A percentile compares a stretch with the other conserved stretches of the same genome.
These are phyloP conservation scores for Pseudochromis fuscus DNA, from an alignment of 2,797 vertebrate genomes.

Conservation along the genomic window DNA sequence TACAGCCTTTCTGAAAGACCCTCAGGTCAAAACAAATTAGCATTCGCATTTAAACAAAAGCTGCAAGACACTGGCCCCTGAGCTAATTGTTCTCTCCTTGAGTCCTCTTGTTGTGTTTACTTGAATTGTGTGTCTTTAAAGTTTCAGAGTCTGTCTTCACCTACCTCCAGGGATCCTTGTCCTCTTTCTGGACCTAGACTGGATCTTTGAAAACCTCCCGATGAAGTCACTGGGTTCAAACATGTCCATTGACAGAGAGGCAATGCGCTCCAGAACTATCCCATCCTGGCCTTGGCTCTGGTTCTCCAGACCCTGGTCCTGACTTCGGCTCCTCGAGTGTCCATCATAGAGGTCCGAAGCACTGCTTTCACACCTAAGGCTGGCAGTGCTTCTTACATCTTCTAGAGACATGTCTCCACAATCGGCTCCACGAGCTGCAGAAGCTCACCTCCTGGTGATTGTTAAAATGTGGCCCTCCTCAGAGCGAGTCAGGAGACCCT, in stretches of 20 bases:
- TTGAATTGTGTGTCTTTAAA: neutral
- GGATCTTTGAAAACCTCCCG: slow-evolving; percentile 90
- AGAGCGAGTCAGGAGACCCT: slow-evolving; percentile 17
- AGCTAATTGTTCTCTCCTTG: too few relatives aligned
- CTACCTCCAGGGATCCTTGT: slow-evolving; percentile 91
- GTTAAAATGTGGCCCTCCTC: slow-evolving; percentile 44
- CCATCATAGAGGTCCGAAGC: slow-evolving; percentile 43
- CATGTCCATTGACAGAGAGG: slow-evolving; percentile 88
- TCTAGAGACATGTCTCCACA: slow-evolving; percentile 80
- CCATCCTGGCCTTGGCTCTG: slow-evolving; percentile 79
- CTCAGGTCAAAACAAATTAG: slow-evolving; percentile 9
- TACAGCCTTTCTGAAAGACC: slow-evolving; percentile 26
- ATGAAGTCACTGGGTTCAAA: slow-evolving; percentile 89
- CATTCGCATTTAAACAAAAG: slow-evolving; percentile 8
- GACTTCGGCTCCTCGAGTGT: slow-evolving; percentile 37
- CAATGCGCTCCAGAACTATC: slow-evolving; percentile 84
- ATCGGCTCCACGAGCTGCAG: slow-evolving; percentile 4
- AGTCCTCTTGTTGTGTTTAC: neutral
- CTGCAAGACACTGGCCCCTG: too few relatives aligned
- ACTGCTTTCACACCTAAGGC: slow-evolving; percentile 53
- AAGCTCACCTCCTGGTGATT: slow-evolving; percentile 31
- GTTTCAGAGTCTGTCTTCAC: slow-evolving; percentile 53
- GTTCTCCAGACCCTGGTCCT: slow-evolving; percentile 48
- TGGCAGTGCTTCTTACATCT: slow-evolving; percentile 69
- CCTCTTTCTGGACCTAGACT: slow-evolving; percentile 89